Conservation (phyloP, 2,113 vertebrate genomes). For the Talpa occidentalis region DNA sequence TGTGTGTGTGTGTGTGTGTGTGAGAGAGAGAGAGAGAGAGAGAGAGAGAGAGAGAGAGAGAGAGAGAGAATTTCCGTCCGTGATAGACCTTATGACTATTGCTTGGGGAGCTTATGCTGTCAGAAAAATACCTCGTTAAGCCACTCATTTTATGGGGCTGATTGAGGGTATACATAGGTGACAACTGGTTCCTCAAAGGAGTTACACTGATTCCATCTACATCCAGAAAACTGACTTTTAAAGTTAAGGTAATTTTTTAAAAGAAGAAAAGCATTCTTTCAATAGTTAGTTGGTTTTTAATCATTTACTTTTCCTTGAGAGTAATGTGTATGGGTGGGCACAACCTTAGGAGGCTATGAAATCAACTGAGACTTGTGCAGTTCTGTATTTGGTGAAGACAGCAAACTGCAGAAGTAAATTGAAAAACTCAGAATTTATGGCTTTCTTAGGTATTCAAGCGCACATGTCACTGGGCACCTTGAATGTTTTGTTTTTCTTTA, state of each 20-base stretch:
- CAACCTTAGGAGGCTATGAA: not conserved
- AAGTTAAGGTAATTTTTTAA: conserved; percentile 37
- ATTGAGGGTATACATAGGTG: not conserved
- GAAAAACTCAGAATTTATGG: conserved; percentile 20
- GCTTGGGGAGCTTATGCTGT: conserved; percentile 16
- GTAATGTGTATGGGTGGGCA: not conserved
- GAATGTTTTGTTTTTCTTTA: conserved; percentile 4
- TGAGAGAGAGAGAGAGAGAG: not conserved
- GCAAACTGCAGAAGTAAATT: not conserved
- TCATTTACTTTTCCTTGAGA: conserved; percentile 33
- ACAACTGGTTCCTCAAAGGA: conserved; percentile 51
- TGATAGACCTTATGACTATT: not conserved
- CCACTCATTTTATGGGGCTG: not conserved
- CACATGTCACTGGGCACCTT: not conserved
- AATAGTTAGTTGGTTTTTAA: conserved; percentile 28
- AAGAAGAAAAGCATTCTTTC: not conserved
- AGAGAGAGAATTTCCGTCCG: conserved; percentile 3
- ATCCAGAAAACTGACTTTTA: not conserved
- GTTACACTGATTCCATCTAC: not conserved
- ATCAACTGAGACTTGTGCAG: not conserved
- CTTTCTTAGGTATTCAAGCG: conserved; percentile 11
- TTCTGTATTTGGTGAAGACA: conserved; percentile 37
- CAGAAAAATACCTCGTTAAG: conserved; percentile 47
- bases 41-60: not conserved
- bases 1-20: not conserved